A percentile compares a stretch with the other conserved stretches of the same genome.
Evolutionary conservation across 2,113 vertebrate species (phyloP).

Genomic region (Pyrgilauda ruficollis): DNA sequence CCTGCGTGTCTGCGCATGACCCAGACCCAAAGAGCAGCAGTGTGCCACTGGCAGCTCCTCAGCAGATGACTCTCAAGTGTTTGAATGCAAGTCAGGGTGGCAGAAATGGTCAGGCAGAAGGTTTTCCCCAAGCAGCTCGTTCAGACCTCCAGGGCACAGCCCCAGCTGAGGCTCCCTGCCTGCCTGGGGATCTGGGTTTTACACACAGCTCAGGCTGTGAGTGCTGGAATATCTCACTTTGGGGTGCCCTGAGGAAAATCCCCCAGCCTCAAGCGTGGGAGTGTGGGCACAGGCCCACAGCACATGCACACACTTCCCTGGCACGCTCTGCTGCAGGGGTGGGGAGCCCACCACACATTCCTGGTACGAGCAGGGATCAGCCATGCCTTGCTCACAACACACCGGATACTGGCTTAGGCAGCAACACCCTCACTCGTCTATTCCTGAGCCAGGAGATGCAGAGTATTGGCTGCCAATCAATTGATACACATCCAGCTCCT

Average conservation of each 20-base stretch:
- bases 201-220: neutral
- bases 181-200: neutral
- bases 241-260: neutral
- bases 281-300: neutral
- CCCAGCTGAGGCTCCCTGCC: neutral
- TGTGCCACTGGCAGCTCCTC: neutral
- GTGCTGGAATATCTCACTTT: neutral
- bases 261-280: too few relatives aligned
- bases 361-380: neutral
- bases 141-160: neutral
- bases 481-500: neutral
- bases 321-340: accelerated
- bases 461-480: neutral
- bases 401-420: neutral
- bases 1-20: neutral
- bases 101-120: neutral
- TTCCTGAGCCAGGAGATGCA: neutral
- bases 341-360: neutral
- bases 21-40: neutral
- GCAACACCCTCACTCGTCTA: neutral
- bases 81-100: neutral
- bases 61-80: neutral
- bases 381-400: neutral
- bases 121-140: neutral
- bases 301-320: accelerated